These are phyloP conservation scores for Hypomecis atomaria DNA, from an alignment of 2,888 invertebrate genomes.

Conservation along the genomic window DNA sequence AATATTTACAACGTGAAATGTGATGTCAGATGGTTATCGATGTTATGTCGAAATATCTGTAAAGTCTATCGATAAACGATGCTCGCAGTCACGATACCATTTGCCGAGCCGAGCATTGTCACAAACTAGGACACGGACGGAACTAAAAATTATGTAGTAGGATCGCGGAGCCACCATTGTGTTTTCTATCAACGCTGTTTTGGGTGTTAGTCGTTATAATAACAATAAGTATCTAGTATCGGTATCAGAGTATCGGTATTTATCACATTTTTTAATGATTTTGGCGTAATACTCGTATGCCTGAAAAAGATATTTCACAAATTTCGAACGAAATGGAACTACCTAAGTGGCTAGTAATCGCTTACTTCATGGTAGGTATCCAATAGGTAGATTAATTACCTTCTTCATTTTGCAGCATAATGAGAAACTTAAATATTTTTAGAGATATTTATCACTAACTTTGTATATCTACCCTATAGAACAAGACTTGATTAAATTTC, in stretches of 20 bases:
- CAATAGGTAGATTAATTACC: too few species aligned
- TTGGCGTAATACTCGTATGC: too few species aligned
- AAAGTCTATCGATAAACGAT: constrained; percentile 74
- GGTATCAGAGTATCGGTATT: too few species aligned
- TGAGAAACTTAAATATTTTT: not conserved
- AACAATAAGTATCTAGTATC: too few species aligned
- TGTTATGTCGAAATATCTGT: constrained; percentile 82
- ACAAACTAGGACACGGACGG: constrained; percentile 54
- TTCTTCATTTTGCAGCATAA: too few species aligned
- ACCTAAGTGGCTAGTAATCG: too few species aligned
- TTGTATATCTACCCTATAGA: too few species aligned
- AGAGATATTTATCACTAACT: constrained; percentile 1
- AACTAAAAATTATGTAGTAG: not conserved
- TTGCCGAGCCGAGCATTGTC: constrained; percentile 55
- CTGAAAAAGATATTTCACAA: too few species aligned
- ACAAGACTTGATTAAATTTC: not conserved
- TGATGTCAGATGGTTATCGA: constrained; percentile 65
- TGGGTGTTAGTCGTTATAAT: too few species aligned
- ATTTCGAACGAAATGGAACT: too few species aligned
- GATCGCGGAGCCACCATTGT: not conserved
- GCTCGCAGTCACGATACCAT: constrained; percentile 64
- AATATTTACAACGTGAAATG: constrained; percentile 37
- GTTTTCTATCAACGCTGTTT: not conserved
- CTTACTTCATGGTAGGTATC: too few species aligned
- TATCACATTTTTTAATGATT: too few species aligned